Evolutionary conservation across 2,113 vertebrate species (phyloP).

Genomic region (Centropus bengalensis): DNA sequence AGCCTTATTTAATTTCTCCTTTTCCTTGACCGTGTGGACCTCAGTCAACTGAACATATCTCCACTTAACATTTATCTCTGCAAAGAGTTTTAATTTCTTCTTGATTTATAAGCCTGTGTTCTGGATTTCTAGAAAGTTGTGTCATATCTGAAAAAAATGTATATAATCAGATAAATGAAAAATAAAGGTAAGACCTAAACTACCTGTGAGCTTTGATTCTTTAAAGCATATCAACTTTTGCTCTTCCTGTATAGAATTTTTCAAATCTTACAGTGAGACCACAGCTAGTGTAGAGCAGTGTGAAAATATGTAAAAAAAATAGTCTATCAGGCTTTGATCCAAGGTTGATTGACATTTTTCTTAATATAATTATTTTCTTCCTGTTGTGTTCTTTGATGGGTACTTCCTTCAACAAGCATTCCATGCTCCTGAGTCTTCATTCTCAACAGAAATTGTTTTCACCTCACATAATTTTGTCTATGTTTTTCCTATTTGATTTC

Average conservation of each 20-base stretch:
- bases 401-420: neutral
- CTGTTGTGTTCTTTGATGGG: neutral
- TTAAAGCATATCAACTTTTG: neutral
- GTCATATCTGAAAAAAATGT: neutral
- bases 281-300: neutral
- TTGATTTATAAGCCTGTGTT: neutral
- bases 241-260: neutral
- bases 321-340: neutral
- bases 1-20: neutral
- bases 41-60: neutral
- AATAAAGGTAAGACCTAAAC: neutral
- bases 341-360: neutral
- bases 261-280: neutral
- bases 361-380: neutral
- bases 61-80: neutral
- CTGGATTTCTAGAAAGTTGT: neutral
- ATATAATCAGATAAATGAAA: neutral
- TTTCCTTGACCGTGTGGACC: neutral
- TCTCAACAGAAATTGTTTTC: neutral
- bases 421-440: neutral
- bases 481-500: neutral
- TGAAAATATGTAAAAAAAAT: slow-evolving; percentile 1
- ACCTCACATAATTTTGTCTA: neutral
- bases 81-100: neutral
- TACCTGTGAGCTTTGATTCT: neutral